Base-by-base conservation (phyloP, 2,797 vertebrate species). In the Dallia pectoralis region DNA sequence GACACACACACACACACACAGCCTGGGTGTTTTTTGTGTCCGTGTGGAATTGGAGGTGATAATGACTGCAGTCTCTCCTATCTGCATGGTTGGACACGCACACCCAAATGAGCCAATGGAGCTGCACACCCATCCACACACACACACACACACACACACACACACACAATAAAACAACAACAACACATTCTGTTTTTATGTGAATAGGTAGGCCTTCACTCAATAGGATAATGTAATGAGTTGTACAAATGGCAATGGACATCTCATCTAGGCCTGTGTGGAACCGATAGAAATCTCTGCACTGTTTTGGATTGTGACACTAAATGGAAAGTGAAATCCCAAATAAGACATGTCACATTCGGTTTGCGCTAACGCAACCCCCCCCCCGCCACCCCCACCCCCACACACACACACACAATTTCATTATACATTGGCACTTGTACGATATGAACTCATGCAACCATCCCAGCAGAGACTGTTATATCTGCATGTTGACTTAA, bases 331-430 rank as follows among this genome's bases (percentile, higher is more conserved):
- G 89, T 87, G 89, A 90, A 90, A 87, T 90, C 87, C 89, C 87
- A 85, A 91, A 91, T 91, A 88, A 90, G 87, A 89, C 81, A 90
- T 87, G 90, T 91, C 88, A 89, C 89, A 88, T 91, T 89, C 70
- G 81, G 83, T 91, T 91, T 90, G 87, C 76, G 78, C 90, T 86
- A 76, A 77, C 84, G 86, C 76, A 15, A 77, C 73, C 74, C 64
- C 62, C 72, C 49, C 32, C 73, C 67, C 62, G 74, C 72, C 36
- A 70, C 51, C 30, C 61, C 67, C 64, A 30, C 29, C 27, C 32
- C 19, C n/a, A n/a, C 47, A 12, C 40, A 44, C 32, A 40, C 22
- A 16, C 18, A 29, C 33, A 22, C 69, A 51, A 62, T 89, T 87
- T 85, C 84, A 91, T 87, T 44, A 44, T 87, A 74, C 75, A 73